phyloP scores from a whole-genome alignment of 1,140 invertebrate species.

The Papilio xuthus region DNA sequence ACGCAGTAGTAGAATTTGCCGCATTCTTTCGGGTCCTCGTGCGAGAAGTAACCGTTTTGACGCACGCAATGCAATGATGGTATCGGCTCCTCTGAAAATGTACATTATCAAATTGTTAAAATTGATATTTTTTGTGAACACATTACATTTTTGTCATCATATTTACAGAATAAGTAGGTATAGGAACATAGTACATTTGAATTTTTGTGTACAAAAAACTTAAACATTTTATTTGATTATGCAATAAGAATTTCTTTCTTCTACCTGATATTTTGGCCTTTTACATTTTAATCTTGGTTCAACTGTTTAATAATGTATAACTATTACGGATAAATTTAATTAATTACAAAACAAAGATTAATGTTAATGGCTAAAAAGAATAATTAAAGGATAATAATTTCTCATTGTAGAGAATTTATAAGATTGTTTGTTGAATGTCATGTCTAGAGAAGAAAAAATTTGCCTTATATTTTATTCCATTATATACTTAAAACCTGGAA shows the following conservation, averaged over 20 bases:
- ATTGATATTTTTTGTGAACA: not conserved
- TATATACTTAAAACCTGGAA: slow-evolving; percentile 18
- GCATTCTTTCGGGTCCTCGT: slow-evolving; percentile 90
- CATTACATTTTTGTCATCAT: not conserved
- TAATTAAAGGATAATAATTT: not conserved
- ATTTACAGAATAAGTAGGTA: too few relatives aligned
- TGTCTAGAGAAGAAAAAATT: not conserved
- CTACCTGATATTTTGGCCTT: not conserved
- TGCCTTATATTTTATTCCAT: not conserved
- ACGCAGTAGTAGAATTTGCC: slow-evolving; percentile 96
- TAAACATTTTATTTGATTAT: too few relatives aligned
- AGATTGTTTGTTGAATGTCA: too few relatives aligned
- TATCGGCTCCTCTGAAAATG: slow-evolving; percentile 86
- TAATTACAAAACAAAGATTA: too few relatives aligned
- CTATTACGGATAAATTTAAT: not conserved
- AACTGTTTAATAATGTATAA: not conserved
- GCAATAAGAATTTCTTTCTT: not conserved
- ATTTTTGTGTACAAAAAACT: not conserved
- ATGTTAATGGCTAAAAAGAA: too few relatives aligned
- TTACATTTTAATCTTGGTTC: not conserved
- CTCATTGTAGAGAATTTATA: not conserved
- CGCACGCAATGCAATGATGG: slow-evolving; percentile 89
- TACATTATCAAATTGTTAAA: slow-evolving; percentile 29
- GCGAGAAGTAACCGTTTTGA: slow-evolving; percentile 93
- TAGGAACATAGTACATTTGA: not conserved